phyloP scores from a whole-genome alignment of 2,888 invertebrate genomes.

The Hydrotaea cyrtoneurina region DNA sequence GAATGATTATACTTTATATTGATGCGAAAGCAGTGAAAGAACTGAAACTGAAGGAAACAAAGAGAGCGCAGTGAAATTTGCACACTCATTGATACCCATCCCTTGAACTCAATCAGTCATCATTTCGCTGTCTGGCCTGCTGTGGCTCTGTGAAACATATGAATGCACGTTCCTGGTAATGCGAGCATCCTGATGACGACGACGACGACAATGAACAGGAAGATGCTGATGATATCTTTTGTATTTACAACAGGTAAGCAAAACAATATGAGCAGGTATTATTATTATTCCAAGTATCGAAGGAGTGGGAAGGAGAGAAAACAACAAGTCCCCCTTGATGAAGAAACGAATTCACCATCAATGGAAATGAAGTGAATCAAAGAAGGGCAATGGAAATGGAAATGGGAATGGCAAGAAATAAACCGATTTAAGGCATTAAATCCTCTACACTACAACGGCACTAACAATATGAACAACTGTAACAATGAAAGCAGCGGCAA shows the following conservation, averaged over 20 bases:
- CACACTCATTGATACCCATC: slow-evolving; percentile 23
- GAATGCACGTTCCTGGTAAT: not conserved
- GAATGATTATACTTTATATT: slow-evolving; percentile 42
- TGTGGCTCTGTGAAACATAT: not conserved
- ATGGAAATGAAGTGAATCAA: not conserved
- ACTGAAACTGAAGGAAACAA: not conserved
- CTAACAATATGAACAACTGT: not conserved
- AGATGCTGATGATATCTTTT: slow-evolving; percentile 17
- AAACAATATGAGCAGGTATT: slow-evolving; percentile 29
- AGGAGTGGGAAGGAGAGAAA: not conserved
- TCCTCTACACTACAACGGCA: not conserved
- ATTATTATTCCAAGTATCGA: slow-evolving; percentile 1
- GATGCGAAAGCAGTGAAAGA: not conserved
- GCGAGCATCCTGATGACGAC: not conserved
- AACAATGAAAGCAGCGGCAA: not conserved
- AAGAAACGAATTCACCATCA: not conserved
- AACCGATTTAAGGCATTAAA: slow-evolving; percentile 26
- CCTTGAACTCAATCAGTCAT: slow-evolving; percentile 24
- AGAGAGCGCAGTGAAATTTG: not conserved
- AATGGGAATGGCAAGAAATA: not conserved
- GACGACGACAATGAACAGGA: not conserved
- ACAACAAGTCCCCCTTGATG: slow-evolving; percentile 1
- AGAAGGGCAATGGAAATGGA: not conserved
- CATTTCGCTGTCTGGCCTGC: not conserved
- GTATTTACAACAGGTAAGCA: slow-evolving; percentile 32